phyloP scores from a whole-genome alignment of 2,797 vertebrate species.

The Sandelia bainsii region DNA sequence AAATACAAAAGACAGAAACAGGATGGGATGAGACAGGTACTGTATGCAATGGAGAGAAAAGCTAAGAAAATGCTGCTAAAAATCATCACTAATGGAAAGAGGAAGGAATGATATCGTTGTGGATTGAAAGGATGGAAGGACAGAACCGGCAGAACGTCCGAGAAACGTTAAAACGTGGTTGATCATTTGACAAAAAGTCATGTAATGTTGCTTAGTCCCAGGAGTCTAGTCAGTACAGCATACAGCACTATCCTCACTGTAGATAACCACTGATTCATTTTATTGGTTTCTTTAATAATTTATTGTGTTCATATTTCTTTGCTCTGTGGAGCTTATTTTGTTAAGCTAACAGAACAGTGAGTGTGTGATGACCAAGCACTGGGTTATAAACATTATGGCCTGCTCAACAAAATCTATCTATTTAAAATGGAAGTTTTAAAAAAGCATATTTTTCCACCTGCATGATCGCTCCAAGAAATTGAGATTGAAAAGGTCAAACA shows the following conservation, averaged over 20 bases:
- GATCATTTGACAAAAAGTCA: background rate
- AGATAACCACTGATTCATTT: background rate
- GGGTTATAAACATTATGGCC: background rate
- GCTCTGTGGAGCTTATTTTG: background rate
- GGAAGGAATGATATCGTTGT: background rate
- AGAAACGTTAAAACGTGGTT: background rate
- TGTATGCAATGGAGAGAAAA: too few relatives aligned
- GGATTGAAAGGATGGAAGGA: background rate
- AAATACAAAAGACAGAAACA: background rate
- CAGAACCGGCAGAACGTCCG: background rate
- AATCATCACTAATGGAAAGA: background rate
- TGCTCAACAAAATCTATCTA: background rate
- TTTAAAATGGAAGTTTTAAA: background rate
- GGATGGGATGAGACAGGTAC: background rate
- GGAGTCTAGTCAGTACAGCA: background rate
- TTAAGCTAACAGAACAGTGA: constrained; percentile 1
- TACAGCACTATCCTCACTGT: background rate
- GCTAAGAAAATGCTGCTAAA: too few relatives aligned
- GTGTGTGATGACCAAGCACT: background rate
- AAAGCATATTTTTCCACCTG: constrained; percentile 2
- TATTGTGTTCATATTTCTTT: background rate
- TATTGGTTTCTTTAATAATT: background rate
- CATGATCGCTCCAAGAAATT: constrained; percentile 13
- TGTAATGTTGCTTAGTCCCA: background rate
- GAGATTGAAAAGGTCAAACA: constrained; percentile 34